Percentiles rank a stretch among this genome's conserved stretches.
Evolutionary conservation across 2,797 vertebrate species (phyloP).

Genomic region (Erethizon dorsatum): DNA sequence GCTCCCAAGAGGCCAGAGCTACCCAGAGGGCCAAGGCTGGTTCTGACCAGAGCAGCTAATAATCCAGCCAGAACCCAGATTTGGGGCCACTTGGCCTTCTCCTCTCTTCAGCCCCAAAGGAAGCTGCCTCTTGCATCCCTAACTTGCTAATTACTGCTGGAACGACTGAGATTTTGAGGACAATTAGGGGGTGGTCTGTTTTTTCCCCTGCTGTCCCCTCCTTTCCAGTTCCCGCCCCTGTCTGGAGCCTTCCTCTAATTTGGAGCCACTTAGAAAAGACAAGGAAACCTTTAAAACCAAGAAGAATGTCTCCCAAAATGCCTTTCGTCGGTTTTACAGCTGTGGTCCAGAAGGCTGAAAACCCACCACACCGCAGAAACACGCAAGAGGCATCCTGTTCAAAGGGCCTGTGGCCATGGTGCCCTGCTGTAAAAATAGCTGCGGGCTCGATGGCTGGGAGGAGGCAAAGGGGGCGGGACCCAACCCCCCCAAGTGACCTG

Average conservation of each 20-base stretch:
- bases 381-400: conserved; percentile 43
- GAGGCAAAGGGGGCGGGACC: background rate
- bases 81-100: conserved; percentile 82
- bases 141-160: conserved; percentile 88
- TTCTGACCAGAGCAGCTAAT: conserved; percentile 83
- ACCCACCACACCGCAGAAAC: conserved; percentile 18
- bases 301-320: conserved; percentile 84
- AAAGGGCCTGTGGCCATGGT: conserved; percentile 78
- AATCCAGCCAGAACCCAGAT: conserved; percentile 86
- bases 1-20: background rate
- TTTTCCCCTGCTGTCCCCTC: conserved; percentile 79
- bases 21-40: background rate
- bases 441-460: background rate
- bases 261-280: conserved; percentile 86
- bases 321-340: conserved; percentile 84
- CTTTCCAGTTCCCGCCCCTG: conserved; percentile 79
- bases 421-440: conserved; percentile 76
- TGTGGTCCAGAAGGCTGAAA: conserved; percentile 70
- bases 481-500: background rate
- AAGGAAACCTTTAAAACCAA: conserved; percentile 85
- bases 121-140: conserved; percentile 83
- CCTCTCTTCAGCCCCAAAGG: conserved; percentile 73
- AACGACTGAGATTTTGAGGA: conserved; percentile 87
- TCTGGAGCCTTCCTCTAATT: conserved; percentile 88
- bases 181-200: conserved; percentile 87